These are phyloP conservation scores for Agrenia bidenticulata DNA, from an alignment of 2,888 invertebrate genomes.

Conservation along the genomic window DNA sequence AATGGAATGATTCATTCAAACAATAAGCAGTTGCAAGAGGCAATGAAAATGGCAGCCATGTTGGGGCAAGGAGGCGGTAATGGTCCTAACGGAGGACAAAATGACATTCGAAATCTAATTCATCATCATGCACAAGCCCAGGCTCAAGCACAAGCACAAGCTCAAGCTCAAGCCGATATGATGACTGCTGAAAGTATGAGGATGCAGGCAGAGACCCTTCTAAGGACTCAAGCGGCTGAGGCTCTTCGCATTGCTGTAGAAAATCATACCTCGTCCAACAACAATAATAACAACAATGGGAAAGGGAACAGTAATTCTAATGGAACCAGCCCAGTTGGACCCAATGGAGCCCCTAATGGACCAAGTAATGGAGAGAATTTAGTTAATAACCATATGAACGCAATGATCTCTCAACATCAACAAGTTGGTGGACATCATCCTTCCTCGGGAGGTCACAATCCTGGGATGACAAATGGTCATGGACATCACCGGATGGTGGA, in stretches of 20 bases:
- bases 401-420: slow-evolving; percentile 41
- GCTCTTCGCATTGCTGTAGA: slow-evolving; percentile 75
- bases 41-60: slow-evolving; percentile 52
- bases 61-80: slow-evolving; percentile 40
- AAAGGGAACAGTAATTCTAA: slow-evolving; percentile 35
- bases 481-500: slow-evolving; percentile 44
- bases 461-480: slow-evolving; percentile 39
- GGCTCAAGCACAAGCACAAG: slow-evolving; percentile 21
- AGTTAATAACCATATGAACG: slow-evolving; percentile 41
- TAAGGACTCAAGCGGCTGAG: slow-evolving; percentile 83
- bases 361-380: slow-evolving; percentile 49
- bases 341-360: slow-evolving; percentile 36
- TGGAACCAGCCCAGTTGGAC: slow-evolving; percentile 36
- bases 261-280: slow-evolving; percentile 51
- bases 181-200: slow-evolving; percentile 70
- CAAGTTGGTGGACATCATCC: slow-evolving; percentile 39
- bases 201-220: slow-evolving; percentile 57
- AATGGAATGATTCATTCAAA: slow-evolving; percentile 49
- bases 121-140: slow-evolving; percentile 43
- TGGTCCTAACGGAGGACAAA: slow-evolving; percentile 34
- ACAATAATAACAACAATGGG: slow-evolving; percentile 47
- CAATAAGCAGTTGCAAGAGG: slow-evolving; percentile 47
- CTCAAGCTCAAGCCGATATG: slow-evolving; percentile 57
- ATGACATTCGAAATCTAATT: slow-evolving; percentile 49
- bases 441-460: slow-evolving; percentile 35